A percentile compares a stretch with the other conserved stretches of the same genome.
Conservation (phyloP, 1,140 invertebrate species). For the Diachasma alloeum region DNA sequence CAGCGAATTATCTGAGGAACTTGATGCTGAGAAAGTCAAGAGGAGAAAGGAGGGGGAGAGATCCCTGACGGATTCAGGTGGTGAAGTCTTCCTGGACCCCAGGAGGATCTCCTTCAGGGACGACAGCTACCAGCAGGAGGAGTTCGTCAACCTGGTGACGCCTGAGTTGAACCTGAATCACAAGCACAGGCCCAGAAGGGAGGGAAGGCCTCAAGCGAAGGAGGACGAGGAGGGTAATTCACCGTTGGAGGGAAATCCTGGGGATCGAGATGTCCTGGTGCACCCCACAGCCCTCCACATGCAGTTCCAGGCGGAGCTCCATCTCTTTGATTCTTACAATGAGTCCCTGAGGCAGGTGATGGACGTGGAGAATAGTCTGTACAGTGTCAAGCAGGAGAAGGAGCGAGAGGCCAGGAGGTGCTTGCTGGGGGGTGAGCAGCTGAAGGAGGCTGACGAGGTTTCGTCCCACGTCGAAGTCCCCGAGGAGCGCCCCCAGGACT, state of each 20-base stretch:
- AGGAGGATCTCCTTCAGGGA: slow-evolving; percentile 59
- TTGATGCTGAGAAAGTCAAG: not conserved
- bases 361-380: slow-evolving; percentile 57
- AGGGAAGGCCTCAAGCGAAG: slow-evolving; percentile 30
- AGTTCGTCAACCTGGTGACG: slow-evolving; percentile 56
- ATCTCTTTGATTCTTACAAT: slow-evolving; percentile 59
- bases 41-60: slow-evolving; percentile 22
- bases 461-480: too few species aligned
- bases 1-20: not conserved
- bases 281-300: slow-evolving; percentile 60
- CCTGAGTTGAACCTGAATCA: slow-evolving; percentile 57
- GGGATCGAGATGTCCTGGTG: slow-evolving; percentile 45
- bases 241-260: not conserved
- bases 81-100: slow-evolving; percentile 51
- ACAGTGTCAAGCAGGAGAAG: slow-evolving; percentile 46
- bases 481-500: too few species aligned
- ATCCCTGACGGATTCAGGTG: slow-evolving; percentile 28
- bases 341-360: slow-evolving; percentile 56
- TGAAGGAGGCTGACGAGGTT: too few species aligned
- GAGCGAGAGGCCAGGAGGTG: slow-evolving; percentile 43
- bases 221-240: slow-evolving; percentile 22
- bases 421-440: not conserved
- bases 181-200: slow-evolving; percentile 24
- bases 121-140: slow-evolving; percentile 46
- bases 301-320: slow-evolving; percentile 61